phyloP scores from a whole-genome alignment of 2,797 vertebrate species.

The Valencia hispanica region DNA sequence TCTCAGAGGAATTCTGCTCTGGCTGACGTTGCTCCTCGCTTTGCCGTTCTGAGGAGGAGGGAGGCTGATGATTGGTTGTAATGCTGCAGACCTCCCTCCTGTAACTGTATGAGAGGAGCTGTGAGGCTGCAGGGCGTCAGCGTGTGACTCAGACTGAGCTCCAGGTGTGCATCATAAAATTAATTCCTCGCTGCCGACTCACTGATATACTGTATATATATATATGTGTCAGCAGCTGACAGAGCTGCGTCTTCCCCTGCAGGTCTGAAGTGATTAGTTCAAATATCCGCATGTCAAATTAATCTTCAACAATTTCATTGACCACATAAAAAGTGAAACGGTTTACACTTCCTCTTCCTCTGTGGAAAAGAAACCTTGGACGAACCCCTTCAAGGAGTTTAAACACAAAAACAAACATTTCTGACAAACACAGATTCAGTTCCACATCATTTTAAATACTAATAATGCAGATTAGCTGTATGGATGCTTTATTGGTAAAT shows the following conservation, averaged over 20 bases:
- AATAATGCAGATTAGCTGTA: too few relatives aligned
- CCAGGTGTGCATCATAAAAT: neutral
- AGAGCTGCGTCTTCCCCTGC: neutral
- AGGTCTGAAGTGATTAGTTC: neutral
- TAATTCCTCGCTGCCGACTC: neutral
- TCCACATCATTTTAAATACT: neutral
- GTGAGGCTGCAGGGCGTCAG: neutral
- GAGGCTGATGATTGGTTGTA: slow-evolving; percentile 17
- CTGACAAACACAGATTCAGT: neutral
- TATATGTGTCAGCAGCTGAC: neutral
- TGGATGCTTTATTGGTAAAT: too few relatives aligned
- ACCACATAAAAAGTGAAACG: neutral
- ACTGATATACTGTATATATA: too few relatives aligned
- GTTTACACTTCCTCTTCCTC: neutral
- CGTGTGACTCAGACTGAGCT: neutral
- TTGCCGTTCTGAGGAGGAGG: neutral
- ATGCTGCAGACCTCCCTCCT: neutral
- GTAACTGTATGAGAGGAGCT: neutral
- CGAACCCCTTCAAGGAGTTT: neutral
- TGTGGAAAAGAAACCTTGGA: neutral
- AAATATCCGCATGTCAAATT: slow-evolving; percentile 1
- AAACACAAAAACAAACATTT: neutral
- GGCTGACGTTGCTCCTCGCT: slow-evolving; percentile 39
- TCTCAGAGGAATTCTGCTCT: slow-evolving; percentile 54
- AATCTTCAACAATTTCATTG: neutral